Base-by-base conservation (phyloP, 2,113 vertebrate species). In the Pitta sordida region DNA sequence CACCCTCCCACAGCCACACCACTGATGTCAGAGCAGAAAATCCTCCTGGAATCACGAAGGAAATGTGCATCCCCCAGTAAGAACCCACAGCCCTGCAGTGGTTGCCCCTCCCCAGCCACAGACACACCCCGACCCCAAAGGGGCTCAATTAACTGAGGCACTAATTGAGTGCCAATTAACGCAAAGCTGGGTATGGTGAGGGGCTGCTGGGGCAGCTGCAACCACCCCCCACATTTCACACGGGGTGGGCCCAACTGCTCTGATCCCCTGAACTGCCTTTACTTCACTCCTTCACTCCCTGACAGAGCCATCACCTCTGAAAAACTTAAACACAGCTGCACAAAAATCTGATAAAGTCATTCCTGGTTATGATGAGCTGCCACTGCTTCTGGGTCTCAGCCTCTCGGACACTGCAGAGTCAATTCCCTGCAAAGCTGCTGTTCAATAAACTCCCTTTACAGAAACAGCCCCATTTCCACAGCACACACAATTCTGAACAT, bases 41-140 rank as follows among this genome's bases (percentile, higher is more conserved):
- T 56, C 18, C 1, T 3, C 2, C 4, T 0, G 3, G 73, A 68
- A 34, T 6, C 29, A 2, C 1, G 0, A 32, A 19, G 55, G 11
- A 39, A 64, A 60, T 8, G 2, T 4, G 7, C 22, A 5, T n/a
- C 3, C 53, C 63, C 4, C 21, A n/a, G 4, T 3, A 27, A 23
- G 8, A 6, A 56, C 3, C 37, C 2, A 3, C 56, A 21, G 27
- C 20, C 43, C 34, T 29, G 10, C 52, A 18, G 18, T 0, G 15
- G n/a, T 60, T 43, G 1, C 24, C 1, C 5, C 48, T 36, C 76
- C 2, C 13, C 63, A 6, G 27, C 17, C 26, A 2, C 15, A 13
- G 3, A 58, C 1, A 37, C 15, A 11, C 6, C 32, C 19, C 7
- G 26, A 6, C 6, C 22, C 58, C 37, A 13, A 11, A 16, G 14